Evolutionary conservation across 2,113 vertebrate genomes (phyloP).

Genomic region (Actenoides hombroni): DNA sequence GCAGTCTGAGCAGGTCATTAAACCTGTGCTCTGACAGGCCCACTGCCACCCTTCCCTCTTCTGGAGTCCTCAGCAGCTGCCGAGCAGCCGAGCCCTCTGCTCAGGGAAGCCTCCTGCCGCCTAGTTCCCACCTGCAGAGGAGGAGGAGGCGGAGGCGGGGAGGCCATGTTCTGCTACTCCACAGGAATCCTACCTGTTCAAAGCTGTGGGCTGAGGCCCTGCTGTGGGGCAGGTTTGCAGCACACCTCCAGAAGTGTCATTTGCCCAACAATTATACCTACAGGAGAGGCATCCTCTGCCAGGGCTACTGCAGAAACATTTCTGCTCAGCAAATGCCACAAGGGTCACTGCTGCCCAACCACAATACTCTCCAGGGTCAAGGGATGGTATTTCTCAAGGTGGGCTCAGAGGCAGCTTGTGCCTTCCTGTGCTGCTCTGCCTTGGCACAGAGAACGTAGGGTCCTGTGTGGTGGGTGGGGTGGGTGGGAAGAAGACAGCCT

Average conservation of each 20-base stretch:
- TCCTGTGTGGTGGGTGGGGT: accelerated
- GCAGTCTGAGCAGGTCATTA: neutral
- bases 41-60: neutral
- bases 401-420: neutral
- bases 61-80: neutral
- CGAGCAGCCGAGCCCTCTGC: neutral
- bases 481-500: neutral
- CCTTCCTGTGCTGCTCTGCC: neutral
- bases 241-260: neutral
- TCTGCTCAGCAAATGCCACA: neutral
- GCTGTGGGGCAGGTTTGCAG: neutral
- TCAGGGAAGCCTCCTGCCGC: neutral
- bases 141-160: neutral
- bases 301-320: neutral
- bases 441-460: neutral
- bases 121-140: neutral
- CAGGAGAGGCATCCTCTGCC: neutral
- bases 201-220: neutral
- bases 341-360: neutral
- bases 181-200: neutral
- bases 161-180: neutral
- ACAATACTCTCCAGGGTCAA: accelerated
- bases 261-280: neutral
- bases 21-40: neutral
- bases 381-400: neutral